Evolutionary conservation across 2,888 invertebrate species (phyloP).

Genomic region (Tetramorium bicarinatum): DNA sequence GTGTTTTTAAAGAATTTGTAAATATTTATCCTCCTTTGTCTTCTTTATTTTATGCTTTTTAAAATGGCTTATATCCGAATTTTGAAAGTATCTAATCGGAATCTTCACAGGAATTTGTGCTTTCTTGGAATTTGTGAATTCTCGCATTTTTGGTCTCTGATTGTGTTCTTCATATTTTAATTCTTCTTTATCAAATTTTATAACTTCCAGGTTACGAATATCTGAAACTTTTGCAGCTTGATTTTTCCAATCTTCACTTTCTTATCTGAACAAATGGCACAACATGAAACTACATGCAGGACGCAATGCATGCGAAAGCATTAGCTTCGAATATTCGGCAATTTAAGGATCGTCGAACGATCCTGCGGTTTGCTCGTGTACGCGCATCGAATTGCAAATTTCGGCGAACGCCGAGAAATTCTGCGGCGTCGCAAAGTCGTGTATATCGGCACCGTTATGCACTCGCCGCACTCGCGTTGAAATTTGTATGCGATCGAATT

Average conservation of each 20-base stretch:
- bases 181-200: neutral
- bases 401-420: slow-evolving; percentile 22
- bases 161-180: neutral
- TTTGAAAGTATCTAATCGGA: neutral
- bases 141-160: neutral
- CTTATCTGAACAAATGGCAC: neutral
- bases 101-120: neutral
- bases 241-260: slow-evolving; percentile 1
- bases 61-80: neutral
- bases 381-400: slow-evolving; percentile 67
- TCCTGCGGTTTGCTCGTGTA: slow-evolving; percentile 12
- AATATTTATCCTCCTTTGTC: neutral
- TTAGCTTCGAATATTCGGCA: slow-evolving; percentile 1
- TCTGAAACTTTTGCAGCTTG: neutral
- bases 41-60: neutral
- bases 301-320: slow-evolving; percentile 9
- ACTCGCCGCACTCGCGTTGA: neutral
- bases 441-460: neutral
- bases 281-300: neutral
- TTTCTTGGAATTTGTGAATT: neutral
- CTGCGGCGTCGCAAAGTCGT: slow-evolving; percentile 41
- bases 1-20: neutral
- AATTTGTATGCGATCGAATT: slow-evolving; percentile 39
- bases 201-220: slow-evolving; percentile 10
- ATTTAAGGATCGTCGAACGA: slow-evolving; percentile 39